phyloP scores from a whole-genome alignment of 2,888 invertebrate genomes.

The Tipula lateralis region DNA sequence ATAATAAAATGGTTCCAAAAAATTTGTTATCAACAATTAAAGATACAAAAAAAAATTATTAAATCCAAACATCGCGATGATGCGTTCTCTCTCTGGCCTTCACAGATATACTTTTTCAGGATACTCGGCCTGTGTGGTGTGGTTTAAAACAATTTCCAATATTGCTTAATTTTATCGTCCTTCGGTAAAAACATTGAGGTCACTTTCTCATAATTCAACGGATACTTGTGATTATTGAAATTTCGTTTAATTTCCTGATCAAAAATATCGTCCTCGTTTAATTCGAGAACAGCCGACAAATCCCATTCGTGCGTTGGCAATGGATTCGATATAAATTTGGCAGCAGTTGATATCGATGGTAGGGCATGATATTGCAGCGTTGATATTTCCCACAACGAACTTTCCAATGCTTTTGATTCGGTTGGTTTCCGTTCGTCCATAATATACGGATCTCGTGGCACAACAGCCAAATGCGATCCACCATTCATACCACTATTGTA shows the following conservation, averaged over 20 bases:
- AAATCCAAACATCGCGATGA: slow-evolving; percentile 24
- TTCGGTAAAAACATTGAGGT: slow-evolving; percentile 56
- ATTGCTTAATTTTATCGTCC: slow-evolving; percentile 62
- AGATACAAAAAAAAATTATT: not conserved
- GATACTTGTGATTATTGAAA: slow-evolving; percentile 59
- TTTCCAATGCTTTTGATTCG: slow-evolving; percentile 75
- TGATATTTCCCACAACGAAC: slow-evolving; percentile 89
- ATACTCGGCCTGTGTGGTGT: not conserved
- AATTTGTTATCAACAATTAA: not conserved
- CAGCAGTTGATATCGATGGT: slow-evolving; percentile 67
- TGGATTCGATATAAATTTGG: slow-evolving; percentile 63
- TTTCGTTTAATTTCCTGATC: slow-evolving; percentile 72
- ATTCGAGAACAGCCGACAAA: slow-evolving; percentile 60
- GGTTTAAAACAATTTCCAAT: slow-evolving; percentile 55
- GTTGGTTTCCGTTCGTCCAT: slow-evolving; percentile 75
- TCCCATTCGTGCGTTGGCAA: slow-evolving; percentile 66
- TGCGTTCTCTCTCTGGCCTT: not conserved
- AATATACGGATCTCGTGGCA: slow-evolving; percentile 70
- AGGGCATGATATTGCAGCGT: slow-evolving; percentile 69
- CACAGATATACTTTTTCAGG: slow-evolving; percentile 1
- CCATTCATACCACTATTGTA: slow-evolving; percentile 50
- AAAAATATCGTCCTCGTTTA: slow-evolving; percentile 64
- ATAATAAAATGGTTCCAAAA: slow-evolving; percentile 13
- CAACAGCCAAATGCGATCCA: slow-evolving; percentile 45
- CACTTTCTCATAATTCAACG: slow-evolving; percentile 70